A percentile compares a stretch with the other conserved stretches of the same genome.
These are phyloP conservation scores for Tiaroga cobitis DNA, from an alignment of 2,797 vertebrate genomes.

Conservation along the genomic window DNA sequence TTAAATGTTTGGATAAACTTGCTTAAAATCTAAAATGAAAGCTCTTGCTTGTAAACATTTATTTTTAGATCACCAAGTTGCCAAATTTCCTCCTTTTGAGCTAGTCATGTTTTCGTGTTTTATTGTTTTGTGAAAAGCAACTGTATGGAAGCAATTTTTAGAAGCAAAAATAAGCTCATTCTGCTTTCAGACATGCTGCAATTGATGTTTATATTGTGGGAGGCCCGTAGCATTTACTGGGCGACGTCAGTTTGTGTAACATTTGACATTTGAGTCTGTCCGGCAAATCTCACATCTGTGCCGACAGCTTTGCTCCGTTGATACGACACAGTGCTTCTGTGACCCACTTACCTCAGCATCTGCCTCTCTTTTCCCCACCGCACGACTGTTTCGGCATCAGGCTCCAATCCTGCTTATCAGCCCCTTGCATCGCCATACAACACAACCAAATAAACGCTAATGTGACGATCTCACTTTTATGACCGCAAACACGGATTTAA, in stretches of 20 bases:
- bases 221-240: conserved; percentile 3
- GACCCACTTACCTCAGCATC: conserved; percentile 71
- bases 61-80: neutral
- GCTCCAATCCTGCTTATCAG: conserved; percentile 52
- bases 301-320: conserved; percentile 57
- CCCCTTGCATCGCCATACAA: conserved; percentile 29
- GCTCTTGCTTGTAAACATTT: neutral
- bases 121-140: neutral
- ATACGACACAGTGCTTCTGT: conserved; percentile 57
- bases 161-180: neutral
- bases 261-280: conserved; percentile 54
- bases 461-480: conserved; percentile 28
- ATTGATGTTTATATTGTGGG: conserved; percentile 1
- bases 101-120: neutral
- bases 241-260: conserved; percentile 46
- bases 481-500: conserved; percentile 32
- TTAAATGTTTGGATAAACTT: neutral
- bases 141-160: neutral
- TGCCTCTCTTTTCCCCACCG: conserved; percentile 56
- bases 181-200: neutral
- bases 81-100: neutral
- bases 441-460: conserved; percentile 25
- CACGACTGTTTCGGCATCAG: conserved; percentile 48
- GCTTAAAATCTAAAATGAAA: neutral
- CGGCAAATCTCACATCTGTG: conserved; percentile 60